phyloP scores from a whole-genome alignment of 2,888 invertebrate genomes.

The Drosophila monieri region DNA sequence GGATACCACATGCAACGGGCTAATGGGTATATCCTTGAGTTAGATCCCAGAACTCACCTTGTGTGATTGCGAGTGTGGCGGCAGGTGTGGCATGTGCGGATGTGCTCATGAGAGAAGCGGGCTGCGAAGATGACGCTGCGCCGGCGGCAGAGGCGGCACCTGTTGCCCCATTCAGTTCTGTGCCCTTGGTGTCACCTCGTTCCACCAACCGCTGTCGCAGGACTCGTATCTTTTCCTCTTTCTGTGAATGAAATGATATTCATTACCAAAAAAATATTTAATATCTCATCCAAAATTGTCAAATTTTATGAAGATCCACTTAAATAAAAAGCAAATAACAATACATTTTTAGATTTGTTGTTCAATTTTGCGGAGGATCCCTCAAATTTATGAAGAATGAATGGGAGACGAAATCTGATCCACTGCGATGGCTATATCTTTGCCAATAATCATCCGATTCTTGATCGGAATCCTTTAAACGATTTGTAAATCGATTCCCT shows the following conservation, averaged over 20 bases:
- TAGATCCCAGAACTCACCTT: constrained; percentile 78
- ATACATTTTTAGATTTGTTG: no score
- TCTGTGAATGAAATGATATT: constrained; percentile 85
- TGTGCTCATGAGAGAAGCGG: constrained; percentile 77
- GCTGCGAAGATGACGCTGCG: constrained; percentile 60
- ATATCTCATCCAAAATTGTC: no score
- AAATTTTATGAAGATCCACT: no score
- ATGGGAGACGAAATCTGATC: no score
- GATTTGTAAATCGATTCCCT: no score
- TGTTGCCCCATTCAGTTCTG: constrained; percentile 79
- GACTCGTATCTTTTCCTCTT: constrained; percentile 94
- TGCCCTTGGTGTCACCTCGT: constrained; percentile 86
- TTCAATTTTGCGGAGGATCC: no score
- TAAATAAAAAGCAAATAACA: no score
- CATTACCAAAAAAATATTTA: no score
- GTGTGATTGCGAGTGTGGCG: constrained; percentile 91
- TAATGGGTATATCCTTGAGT: neutral
- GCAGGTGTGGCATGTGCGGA: constrained; percentile 84
- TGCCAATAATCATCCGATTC: no score
- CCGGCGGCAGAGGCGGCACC: constrained; percentile 42
- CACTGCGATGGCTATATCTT: no score
- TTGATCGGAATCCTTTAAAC: no score
- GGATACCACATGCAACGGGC: constrained; percentile 23
- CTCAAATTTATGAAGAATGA: no score
- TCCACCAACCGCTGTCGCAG: constrained; percentile 92